Evolutionary conservation across 2,797 vertebrate genomes (phyloP).

Genomic region (Strix occidentalis): DNA sequence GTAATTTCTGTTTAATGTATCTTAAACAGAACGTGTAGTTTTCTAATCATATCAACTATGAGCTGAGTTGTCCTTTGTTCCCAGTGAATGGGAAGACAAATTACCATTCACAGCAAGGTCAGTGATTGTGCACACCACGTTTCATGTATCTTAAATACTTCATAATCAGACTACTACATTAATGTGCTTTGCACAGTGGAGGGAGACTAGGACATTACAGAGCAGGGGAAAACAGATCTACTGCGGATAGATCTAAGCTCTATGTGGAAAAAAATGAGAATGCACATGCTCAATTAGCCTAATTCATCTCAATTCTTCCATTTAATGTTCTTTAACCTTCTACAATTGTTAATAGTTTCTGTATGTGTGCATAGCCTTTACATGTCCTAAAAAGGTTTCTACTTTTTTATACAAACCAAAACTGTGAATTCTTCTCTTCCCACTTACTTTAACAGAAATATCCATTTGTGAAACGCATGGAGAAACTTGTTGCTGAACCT

Average conservation of each 20-base stretch:
- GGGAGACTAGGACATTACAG: neutral
- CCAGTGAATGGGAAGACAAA: neutral
- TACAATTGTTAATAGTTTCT: rapidly evolving
- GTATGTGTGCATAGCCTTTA: rapidly evolving
- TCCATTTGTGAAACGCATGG: neutral
- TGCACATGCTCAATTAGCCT: neutral
- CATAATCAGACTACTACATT: neutral
- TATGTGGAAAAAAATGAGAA: rapidly evolving
- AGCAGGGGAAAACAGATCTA: neutral
- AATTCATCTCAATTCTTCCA: neutral
- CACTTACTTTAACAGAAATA: neutral
- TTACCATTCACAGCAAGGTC: neutral
- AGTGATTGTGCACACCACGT: neutral
- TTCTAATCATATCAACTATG: neutral
- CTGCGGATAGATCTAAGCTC: neutral
- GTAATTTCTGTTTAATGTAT: neutral
- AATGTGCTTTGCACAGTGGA: neutral
- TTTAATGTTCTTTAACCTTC: neutral
- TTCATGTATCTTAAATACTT: neutral
- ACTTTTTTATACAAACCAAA: neutral
- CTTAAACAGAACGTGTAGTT: neutral
- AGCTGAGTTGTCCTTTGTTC: neutral
- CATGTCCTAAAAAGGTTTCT: neutral
- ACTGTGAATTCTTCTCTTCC: neutral
- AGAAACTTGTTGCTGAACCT: neutral